Evolutionary conservation across 2,113 vertebrate genomes (phyloP).

Genomic region (Calyptomena viridis): DNA sequence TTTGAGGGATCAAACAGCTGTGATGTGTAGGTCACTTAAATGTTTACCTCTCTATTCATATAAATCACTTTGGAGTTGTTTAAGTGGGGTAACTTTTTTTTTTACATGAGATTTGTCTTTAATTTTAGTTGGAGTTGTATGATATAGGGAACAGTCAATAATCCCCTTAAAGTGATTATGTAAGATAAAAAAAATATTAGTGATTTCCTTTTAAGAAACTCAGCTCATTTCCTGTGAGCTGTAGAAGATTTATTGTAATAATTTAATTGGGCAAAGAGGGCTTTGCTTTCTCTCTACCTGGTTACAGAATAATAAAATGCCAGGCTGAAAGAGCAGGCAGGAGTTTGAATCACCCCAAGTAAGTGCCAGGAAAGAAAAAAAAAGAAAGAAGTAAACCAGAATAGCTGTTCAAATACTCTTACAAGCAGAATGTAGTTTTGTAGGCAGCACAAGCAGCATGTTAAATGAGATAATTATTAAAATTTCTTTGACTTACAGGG

Average conservation of each 20-base stretch:
- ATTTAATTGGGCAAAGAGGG: background rate
- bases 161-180: background rate
- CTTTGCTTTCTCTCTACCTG: background rate
- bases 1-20: background rate
- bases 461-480: background rate
- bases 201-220: conserved; percentile 20
- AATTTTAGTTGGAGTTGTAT: background rate
- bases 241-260: background rate
- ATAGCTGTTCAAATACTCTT: background rate
- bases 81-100: background rate
- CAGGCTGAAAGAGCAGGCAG: background rate
- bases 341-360: background rate
- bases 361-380: background rate
- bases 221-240: background rate
- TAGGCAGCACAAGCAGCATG: background rate
- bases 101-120: background rate
- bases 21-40: background rate
- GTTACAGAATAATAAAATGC: background rate
- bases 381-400: background rate
- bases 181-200: conserved; percentile 6
- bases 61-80: background rate
- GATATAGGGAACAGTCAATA: background rate
- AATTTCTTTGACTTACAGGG: background rate
- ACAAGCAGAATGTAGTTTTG: background rate
- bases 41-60: background rate